phyloP scores from a whole-genome alignment of 2,888 invertebrate genomes.

The Sturmia bella region DNA sequence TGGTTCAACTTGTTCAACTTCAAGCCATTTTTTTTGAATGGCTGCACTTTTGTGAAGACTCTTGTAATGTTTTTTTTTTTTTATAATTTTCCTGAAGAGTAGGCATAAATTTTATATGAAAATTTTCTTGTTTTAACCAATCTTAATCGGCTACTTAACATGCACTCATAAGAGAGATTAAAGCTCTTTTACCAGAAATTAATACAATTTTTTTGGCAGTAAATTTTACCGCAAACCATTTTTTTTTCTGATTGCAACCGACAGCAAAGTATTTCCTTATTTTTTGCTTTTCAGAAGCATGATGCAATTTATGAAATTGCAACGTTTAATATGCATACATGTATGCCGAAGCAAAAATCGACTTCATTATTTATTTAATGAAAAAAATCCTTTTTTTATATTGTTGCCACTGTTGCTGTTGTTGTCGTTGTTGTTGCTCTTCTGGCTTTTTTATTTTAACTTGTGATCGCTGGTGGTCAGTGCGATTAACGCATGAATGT shows the following conservation, averaged over 20 bases:
- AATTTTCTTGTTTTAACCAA: constrained; percentile 47
- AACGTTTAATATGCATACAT: constrained; percentile 62
- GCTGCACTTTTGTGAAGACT: not conserved
- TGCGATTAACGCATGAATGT: constrained; percentile 65
- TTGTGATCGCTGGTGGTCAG: constrained; percentile 48
- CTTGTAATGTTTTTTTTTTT: not conserved
- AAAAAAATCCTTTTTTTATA: constrained; percentile 45
- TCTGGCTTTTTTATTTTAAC: constrained; percentile 17
- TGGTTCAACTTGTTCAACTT: too few species aligned
- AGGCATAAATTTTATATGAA: constrained; percentile 43
- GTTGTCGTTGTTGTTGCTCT: constrained; percentile 2
- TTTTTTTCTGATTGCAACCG: not conserved
- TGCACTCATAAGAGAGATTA: constrained; percentile 50
- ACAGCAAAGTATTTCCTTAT: constrained; percentile 3
- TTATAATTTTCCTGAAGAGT: constrained; percentile 16
- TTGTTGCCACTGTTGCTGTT: constrained; percentile 11
- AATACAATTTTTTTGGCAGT: not conserved
- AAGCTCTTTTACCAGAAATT: constrained; percentile 19
- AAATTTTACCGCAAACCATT: constrained; percentile 20
- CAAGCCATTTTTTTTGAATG: too few species aligned
- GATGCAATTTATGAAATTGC: constrained; percentile 67
- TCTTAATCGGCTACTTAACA: constrained; percentile 50
- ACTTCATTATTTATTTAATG: constrained; percentile 70
- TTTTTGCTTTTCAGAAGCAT: constrained; percentile 29
- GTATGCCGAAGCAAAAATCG: constrained; percentile 55